Evolutionary conservation across 2,888 invertebrate genomes (phyloP).

Genomic region (Sarcophaga rosellei): DNA sequence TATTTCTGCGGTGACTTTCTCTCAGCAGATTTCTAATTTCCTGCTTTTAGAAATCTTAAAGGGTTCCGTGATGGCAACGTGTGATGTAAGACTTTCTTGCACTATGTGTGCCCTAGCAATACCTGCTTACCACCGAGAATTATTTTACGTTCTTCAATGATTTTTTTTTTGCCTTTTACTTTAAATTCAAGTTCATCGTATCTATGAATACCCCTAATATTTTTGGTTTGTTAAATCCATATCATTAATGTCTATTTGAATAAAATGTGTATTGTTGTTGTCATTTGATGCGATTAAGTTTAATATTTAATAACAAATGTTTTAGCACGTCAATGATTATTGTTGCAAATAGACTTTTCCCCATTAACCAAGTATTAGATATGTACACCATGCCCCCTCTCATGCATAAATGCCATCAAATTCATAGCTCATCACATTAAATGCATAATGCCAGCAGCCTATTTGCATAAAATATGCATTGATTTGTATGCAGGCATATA

Average conservation of each 20-base stretch:
- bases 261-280: conserved; percentile 14
- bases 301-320: conserved; percentile 25
- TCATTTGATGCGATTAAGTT: conserved; percentile 15
- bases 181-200: background rate
- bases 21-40: too few species aligned
- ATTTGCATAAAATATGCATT: conserved; percentile 19
- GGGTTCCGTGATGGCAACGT: too few species aligned
- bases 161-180: too few species aligned
- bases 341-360: conserved; percentile 28
- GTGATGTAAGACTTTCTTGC: too few species aligned
- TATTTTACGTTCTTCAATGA: too few species aligned
- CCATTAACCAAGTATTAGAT: conserved; percentile 34
- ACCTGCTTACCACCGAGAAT: too few species aligned
- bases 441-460: conserved; percentile 18
- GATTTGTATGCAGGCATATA: background rate
- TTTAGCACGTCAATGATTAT: conserved; percentile 1
- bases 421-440: conserved; percentile 10
- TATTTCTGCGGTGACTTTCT: too few species aligned
- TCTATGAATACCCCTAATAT: conserved; percentile 4
- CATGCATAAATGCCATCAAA: background rate
- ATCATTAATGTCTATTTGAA: background rate
- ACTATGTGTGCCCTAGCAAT: too few species aligned
- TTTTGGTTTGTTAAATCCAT: background rate
- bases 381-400: too few species aligned
- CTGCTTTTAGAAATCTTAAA: too few species aligned